Conservation (phyloP, 2,797 vertebrate genomes). For the Siniperca obscura region DNA sequence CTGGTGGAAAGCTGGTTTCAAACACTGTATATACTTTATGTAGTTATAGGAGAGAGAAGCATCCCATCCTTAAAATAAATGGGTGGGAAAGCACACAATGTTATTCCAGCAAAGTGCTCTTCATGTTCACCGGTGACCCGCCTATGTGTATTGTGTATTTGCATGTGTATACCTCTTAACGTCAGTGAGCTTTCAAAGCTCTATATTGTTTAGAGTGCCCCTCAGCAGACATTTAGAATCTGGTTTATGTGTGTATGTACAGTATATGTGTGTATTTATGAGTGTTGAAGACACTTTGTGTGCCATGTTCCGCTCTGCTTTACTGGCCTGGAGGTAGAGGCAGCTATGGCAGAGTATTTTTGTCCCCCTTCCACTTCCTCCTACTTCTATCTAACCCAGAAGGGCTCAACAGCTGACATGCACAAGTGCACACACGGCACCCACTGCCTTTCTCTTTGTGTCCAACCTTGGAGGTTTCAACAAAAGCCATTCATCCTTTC, state of each 20-base stretch:
- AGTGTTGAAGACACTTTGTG: slow-evolving; percentile 41
- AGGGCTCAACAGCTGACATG: slow-evolving; percentile 51
- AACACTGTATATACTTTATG: neutral
- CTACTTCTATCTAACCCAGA: slow-evolving; percentile 67
- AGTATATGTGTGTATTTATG: slow-evolving; percentile 22
- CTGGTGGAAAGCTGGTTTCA: slow-evolving; percentile 9
- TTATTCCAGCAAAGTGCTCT: slow-evolving; percentile 43
- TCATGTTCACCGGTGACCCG: slow-evolving; percentile 16
- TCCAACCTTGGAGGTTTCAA: slow-evolving; percentile 75
- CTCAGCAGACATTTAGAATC: slow-evolving; percentile 43
- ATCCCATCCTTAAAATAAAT: slow-evolving; percentile 33
- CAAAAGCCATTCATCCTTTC: slow-evolving; percentile 81
- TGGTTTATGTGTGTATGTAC: slow-evolving; percentile 25
- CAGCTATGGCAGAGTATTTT: slow-evolving; percentile 61
- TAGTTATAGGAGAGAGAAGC: slow-evolving; percentile 25
- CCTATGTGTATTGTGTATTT: slow-evolving; percentile 17
- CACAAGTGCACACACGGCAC: slow-evolving; percentile 47
- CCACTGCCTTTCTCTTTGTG: slow-evolving; percentile 73
- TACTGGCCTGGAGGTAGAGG: slow-evolving; percentile 67
- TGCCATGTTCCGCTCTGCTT: slow-evolving; percentile 22
- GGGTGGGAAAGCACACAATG: neutral
- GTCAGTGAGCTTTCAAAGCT: slow-evolving; percentile 36
- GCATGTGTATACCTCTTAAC: slow-evolving; percentile 16
- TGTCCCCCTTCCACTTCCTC: slow-evolving; percentile 68
- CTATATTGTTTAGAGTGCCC: slow-evolving; percentile 39